These are phyloP conservation scores for Tapirus terrestris DNA, from an alignment of 2,113 vertebrate species.

Conservation along the genomic window DNA sequence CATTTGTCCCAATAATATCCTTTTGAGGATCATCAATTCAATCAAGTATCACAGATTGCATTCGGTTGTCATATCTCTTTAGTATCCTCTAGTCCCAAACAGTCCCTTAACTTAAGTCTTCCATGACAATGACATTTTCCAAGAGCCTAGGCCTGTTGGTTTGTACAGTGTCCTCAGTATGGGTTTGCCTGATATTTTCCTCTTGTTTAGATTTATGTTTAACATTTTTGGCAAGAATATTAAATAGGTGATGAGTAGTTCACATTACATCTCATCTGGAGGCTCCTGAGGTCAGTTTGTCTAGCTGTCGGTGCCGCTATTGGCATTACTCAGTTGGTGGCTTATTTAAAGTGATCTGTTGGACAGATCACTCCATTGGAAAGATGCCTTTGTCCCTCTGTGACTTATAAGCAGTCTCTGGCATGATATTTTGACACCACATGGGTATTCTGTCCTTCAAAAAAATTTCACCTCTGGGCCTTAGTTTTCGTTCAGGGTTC, in stretches of 20 bases:
- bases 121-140: background rate
- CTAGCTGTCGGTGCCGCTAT: background rate
- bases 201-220: background rate
- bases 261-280: background rate
- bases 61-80: background rate
- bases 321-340: background rate
- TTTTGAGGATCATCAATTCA: background rate
- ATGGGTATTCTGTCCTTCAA: background rate
- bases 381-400: background rate
- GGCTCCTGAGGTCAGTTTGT: background rate
- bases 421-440: background rate
- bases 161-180: background rate
- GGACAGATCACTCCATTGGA: background rate
- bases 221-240: background rate
- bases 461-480: background rate
- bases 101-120: background rate
- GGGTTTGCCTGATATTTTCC: background rate
- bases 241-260: background rate
- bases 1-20: background rate
- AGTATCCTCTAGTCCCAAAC: background rate
- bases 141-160: background rate
- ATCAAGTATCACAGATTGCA: background rate
- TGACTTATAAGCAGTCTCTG: background rate
- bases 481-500: background rate
- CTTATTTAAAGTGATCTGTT: background rate